phyloP scores from a whole-genome alignment of 1,140 invertebrate species.

The Microplitis mediator region DNA sequence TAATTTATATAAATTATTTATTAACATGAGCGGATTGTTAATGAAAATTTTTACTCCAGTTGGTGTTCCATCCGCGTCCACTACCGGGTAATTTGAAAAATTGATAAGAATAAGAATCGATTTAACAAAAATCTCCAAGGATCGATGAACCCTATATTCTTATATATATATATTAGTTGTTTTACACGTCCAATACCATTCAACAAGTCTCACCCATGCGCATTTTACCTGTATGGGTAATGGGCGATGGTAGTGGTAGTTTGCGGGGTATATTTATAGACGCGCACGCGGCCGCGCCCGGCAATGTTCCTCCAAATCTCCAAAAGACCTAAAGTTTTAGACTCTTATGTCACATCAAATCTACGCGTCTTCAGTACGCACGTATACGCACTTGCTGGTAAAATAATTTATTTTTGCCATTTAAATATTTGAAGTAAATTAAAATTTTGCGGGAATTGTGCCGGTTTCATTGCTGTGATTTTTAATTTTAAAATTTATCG shows the following conservation, averaged over 20 bases:
- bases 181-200: neutral
- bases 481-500: neutral
- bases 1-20: neutral
- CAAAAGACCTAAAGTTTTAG: neutral
- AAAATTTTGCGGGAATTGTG: too few relatives aligned
- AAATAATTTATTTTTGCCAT: neutral
- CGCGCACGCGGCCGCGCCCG: conserved; percentile 11
- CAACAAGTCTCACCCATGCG: conserved; percentile 18
- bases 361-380: neutral
- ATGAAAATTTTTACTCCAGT: too few relatives aligned
- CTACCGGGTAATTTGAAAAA: neutral
- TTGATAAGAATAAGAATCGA: neutral
- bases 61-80: too few relatives aligned
- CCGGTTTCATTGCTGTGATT: neutral
- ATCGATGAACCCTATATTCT: neutral
- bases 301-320: conserved; percentile 10
- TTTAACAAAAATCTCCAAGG: neutral
- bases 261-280: conserved; percentile 18
- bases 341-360: neutral
- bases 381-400: neutral
- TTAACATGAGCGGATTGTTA: neutral
- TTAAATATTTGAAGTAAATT: neutral
- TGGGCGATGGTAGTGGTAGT: neutral
- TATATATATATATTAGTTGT: too few relatives aligned
- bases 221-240: neutral